Conservation (phyloP, 2,797 vertebrate species). For the Denticeps clupeoides region DNA sequence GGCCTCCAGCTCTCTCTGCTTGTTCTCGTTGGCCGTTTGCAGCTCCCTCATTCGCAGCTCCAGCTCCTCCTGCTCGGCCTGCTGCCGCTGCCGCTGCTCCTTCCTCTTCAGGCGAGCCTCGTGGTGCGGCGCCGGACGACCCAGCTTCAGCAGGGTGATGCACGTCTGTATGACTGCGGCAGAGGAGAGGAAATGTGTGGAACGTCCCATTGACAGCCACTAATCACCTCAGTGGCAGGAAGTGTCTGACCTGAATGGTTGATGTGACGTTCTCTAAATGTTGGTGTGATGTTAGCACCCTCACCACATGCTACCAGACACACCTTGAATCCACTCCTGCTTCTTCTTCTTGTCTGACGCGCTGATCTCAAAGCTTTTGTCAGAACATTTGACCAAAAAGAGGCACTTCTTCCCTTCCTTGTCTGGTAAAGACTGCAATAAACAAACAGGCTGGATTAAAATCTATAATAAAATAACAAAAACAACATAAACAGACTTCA, state of each 20-base stretch:
- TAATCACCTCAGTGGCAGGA: no score
- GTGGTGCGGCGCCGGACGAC: slow-evolving; percentile 72
- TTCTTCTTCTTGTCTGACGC: slow-evolving; percentile 96
- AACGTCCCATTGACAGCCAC: no score
- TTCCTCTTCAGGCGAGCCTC: slow-evolving; percentile 77
- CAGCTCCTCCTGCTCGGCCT: slow-evolving; percentile 82
- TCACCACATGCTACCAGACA: no score
- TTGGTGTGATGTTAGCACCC: no score
- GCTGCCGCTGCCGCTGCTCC: slow-evolving; percentile 70
- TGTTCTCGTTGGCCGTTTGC: slow-evolving; percentile 80
- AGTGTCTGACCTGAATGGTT: no score
- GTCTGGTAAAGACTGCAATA: slow-evolving; percentile 75
- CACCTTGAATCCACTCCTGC: slow-evolving; percentile 97
- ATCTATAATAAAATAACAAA: no score
- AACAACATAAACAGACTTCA: no score
- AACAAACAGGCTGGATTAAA: no score
- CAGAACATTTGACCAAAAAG: slow-evolving; percentile 79
- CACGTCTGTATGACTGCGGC: slow-evolving; percentile 77
- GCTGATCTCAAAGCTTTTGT: slow-evolving; percentile 91
- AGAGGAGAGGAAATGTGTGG: no score
- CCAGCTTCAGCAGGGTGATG: slow-evolving; percentile 64
- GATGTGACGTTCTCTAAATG: no score
- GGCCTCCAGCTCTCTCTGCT: slow-evolving; percentile 81
- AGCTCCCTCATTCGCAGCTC: slow-evolving; percentile 85
- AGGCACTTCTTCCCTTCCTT: slow-evolving; percentile 96